These are phyloP conservation scores for Carcina quercana DNA, from an alignment of 2,888 invertebrate genomes.

Conservation along the genomic window DNA sequence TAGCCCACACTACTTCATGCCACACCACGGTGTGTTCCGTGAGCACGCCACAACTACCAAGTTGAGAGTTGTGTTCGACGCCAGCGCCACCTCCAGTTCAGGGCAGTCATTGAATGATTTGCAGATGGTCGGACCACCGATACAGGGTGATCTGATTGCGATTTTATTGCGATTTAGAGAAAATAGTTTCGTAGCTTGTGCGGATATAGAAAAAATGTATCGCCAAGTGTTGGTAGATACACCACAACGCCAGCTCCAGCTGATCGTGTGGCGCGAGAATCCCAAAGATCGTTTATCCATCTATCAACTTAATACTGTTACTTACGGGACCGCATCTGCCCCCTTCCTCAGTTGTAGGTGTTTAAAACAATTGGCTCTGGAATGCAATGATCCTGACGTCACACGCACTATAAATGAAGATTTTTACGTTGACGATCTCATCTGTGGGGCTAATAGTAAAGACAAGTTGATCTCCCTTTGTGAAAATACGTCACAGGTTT, in stretches of 20 bases:
- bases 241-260: not conserved
- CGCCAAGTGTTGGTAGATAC: not conserved
- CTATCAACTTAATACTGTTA: conserved; percentile 1
- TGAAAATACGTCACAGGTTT: conserved; percentile 1
- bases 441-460: not conserved
- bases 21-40: conserved; percentile 5
- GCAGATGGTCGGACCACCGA: conserved; percentile 2
- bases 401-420: conserved; percentile 12
- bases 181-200: conserved; percentile 1
- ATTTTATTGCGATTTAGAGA: conserved; percentile 5
- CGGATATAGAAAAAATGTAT: conserved; percentile 2
- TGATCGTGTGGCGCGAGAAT: conserved; percentile 1
- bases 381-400: conserved; percentile 11
- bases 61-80: conserved; percentile 2
- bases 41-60: conserved; percentile 4
- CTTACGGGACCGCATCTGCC: conserved; percentile 12
- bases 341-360: conserved; percentile 18
- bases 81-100: conserved; percentile 1
- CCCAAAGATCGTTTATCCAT: not conserved
- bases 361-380: conserved; percentile 15
- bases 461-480: conserved; percentile 2
- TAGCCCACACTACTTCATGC: conserved; percentile 4
- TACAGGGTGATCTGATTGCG: conserved; percentile 6
- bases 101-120: conserved; percentile 1
- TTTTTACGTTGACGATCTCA: conserved; percentile 19